A percentile compares a stretch with the other conserved stretches of the same genome.
Conservation (phyloP, 2,113 vertebrate genomes). For the Ascaphus truei region DNA sequence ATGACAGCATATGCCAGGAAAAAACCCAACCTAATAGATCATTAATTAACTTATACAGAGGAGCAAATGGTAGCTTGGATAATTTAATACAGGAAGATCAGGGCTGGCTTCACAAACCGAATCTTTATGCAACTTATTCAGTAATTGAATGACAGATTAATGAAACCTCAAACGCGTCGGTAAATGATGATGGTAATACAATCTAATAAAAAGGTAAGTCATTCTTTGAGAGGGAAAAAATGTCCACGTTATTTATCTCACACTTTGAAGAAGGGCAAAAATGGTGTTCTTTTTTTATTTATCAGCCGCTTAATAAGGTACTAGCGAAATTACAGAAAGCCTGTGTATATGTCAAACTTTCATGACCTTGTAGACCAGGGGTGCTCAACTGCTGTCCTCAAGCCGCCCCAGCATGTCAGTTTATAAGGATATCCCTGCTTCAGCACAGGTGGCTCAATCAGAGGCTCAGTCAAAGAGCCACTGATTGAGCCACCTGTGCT, state of each 20-base stretch:
- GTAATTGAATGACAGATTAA: constrained; percentile 39
- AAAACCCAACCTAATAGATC: constrained; percentile 34
- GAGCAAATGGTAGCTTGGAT: constrained; percentile 13
- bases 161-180: constrained; percentile 35
- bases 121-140: constrained; percentile 32
- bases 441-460: no score
- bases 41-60: constrained; percentile 26
- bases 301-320: not conserved
- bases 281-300: not conserved
- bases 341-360: no score
- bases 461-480: no score
- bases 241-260: not conserved
- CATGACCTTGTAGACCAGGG: no score
- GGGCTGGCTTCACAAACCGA: constrained; percentile 24
- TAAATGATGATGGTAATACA: constrained; percentile 18
- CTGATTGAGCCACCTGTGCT: no score
- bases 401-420: no score
- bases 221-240: no score
- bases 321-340: no score
- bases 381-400: no score
- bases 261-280: constrained; percentile 10
- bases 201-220: constrained; percentile 5
- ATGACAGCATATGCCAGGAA: constrained; percentile 37
- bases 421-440: no score
- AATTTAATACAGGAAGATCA: constrained; percentile 39